Evolutionary conservation across 1,140 invertebrate species (phyloP).

Genomic region (Plectrocnemia conspersa): DNA sequence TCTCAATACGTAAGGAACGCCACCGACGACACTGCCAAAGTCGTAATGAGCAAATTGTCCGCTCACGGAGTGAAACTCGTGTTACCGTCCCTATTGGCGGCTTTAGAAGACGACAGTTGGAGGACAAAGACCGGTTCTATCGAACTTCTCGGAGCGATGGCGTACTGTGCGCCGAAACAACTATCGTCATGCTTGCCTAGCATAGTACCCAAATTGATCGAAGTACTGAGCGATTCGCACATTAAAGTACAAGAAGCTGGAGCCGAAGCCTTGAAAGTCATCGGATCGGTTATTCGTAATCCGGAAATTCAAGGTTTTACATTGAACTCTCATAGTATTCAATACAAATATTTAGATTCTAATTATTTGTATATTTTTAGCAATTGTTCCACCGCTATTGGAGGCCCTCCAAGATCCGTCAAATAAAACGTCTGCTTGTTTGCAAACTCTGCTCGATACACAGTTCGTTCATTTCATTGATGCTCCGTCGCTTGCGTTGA

Average conservation of each 20-base stretch:
- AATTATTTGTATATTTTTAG: slow-evolving; percentile 46
- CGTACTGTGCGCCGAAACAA: slow-evolving; percentile 97
- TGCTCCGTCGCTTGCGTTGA: slow-evolving; percentile 94
- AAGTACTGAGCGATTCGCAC: slow-evolving; percentile 96
- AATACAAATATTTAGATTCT: slow-evolving; percentile 4
- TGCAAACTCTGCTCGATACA: slow-evolving; percentile 91
- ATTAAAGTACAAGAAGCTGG: slow-evolving; percentile 97
- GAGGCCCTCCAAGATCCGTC: slow-evolving; percentile 95
- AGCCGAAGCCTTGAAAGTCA: slow-evolving; percentile 90
- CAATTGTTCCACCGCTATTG: slow-evolving; percentile 86
- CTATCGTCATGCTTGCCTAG: slow-evolving; percentile 94
- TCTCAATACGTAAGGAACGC: slow-evolving; percentile 88
- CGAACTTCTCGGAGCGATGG: slow-evolving; percentile 94
- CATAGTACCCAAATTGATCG: slow-evolving; percentile 97
- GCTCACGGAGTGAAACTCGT: slow-evolving; percentile 97
- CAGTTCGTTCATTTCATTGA: slow-evolving; percentile 99
- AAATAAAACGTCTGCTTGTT: slow-evolving; percentile 86
- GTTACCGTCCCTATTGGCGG: slow-evolving; percentile 82
- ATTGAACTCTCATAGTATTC: slow-evolving; percentile 2
- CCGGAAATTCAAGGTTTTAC: slow-evolving; percentile 89
- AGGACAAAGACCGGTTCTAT: slow-evolving; percentile 96
- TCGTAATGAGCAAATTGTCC: slow-evolving; percentile 94
- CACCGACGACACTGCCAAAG: slow-evolving; percentile 90
- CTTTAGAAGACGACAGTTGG: slow-evolving; percentile 97
- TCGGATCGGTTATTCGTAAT: slow-evolving; percentile 96